Evolutionary conservation across 2,113 vertebrate genomes (phyloP).

Genomic region (Cervus canadensis): DNA sequence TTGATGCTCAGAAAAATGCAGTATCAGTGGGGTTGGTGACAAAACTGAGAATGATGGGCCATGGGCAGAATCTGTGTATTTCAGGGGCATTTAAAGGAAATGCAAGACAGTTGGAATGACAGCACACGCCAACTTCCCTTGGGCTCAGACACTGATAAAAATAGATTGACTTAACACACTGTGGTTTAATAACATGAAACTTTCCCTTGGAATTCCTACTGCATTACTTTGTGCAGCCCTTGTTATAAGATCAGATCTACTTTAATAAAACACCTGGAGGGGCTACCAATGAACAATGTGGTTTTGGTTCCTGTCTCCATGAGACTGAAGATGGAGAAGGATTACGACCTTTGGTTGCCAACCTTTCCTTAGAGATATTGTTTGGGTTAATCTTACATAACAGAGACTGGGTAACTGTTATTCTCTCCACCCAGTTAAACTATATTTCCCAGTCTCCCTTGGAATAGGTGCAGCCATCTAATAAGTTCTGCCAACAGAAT

Average conservation of each 20-base stretch:
- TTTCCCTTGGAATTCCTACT: background rate
- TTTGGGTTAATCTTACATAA: background rate
- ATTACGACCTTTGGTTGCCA: background rate
- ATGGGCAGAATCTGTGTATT: background rate
- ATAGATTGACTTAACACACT: background rate
- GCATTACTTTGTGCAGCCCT: background rate
- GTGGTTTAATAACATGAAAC: background rate
- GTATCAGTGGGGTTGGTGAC: background rate
- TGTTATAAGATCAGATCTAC: background rate
- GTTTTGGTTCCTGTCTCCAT: background rate
- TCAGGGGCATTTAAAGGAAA: background rate
- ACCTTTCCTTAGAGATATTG: background rate
- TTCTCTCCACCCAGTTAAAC: background rate
- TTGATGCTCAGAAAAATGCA: background rate
- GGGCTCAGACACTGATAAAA: background rate
- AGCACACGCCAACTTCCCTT: background rate
- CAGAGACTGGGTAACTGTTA: background rate
- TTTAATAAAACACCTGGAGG: background rate
- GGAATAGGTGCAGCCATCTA: background rate
- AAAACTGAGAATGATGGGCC: background rate
- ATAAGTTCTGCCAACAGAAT: background rate
- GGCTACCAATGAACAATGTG: background rate
- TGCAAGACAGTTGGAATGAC: background rate
- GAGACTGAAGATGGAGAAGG: background rate
- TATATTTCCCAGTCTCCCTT: background rate